Conservation (phyloP, 2,888 invertebrate species). For the Papilio gigon region DNA sequence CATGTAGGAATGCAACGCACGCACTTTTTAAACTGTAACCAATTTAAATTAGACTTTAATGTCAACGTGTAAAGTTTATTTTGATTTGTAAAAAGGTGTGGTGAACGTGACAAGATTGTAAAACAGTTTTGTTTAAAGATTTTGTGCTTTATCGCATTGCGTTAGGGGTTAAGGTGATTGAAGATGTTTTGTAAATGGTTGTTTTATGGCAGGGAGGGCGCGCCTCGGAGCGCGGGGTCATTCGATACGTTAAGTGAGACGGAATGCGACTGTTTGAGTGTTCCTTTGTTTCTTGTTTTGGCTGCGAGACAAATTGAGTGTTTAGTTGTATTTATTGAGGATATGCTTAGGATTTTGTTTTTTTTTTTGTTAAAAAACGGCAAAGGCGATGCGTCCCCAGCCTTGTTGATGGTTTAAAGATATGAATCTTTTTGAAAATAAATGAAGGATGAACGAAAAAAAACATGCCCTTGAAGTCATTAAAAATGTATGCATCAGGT, state of each 20-base stretch:
- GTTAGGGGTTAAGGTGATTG: conserved; percentile 59
- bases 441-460: not conserved
- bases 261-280: conserved; percentile 39
- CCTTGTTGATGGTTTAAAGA: not conserved
- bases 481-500: too few relatives aligned
- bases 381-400: not conserved
- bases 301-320: conserved; percentile 39
- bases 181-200: conserved; percentile 50
- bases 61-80: conserved; percentile 39
- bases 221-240: conserved; percentile 51
- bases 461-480: not conserved
- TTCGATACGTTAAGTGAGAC: conserved; percentile 41
- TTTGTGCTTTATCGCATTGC: conserved; percentile 58
- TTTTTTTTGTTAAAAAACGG: not conserved
- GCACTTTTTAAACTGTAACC: conserved; percentile 10
- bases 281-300: conserved; percentile 40
- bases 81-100: conserved; percentile 40
- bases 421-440: not conserved
- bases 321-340: conserved; percentile 34
- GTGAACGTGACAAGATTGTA: conserved; percentile 44
- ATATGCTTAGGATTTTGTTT: conserved; percentile 6
- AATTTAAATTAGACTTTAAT: conserved; percentile 45
- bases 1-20: conserved; percentile 45
- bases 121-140: conserved; percentile 54
- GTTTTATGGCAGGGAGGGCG: conserved; percentile 53